These are phyloP conservation scores for Ferdinandea cuprea DNA, from an alignment of 2,888 invertebrate species.

Conservation along the genomic window DNA sequence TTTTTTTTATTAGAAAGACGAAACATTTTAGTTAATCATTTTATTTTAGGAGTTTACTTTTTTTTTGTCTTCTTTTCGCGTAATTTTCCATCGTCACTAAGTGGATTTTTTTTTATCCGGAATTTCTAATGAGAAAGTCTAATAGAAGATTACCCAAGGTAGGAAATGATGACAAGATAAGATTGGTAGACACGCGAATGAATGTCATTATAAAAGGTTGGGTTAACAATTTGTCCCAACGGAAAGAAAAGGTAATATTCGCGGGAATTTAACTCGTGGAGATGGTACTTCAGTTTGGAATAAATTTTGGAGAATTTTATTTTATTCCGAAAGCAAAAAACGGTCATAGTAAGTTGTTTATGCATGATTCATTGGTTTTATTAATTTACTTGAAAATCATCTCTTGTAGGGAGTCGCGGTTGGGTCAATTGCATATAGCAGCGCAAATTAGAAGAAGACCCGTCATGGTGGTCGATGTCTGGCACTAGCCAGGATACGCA, in stretches of 20 bases:
- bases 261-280: too few species aligned
- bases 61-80: constrained; percentile 24
- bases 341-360: too few species aligned
- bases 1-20: background rate
- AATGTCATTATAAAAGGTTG: background rate
- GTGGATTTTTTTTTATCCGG: constrained; percentile 20
- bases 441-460: too few species aligned
- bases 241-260: background rate
- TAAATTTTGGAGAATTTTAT: too few species aligned
- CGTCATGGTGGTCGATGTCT: too few species aligned
- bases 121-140: constrained; percentile 8
- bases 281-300: too few species aligned
- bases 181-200: background rate
- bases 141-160: background rate
- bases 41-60: constrained; percentile 38
- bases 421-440: too few species aligned
- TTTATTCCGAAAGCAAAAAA: too few species aligned
- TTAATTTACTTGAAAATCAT: too few species aligned
- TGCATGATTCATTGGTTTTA: too few species aligned
- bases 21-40: constrained; percentile 40
- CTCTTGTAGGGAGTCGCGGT: too few species aligned
- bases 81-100: constrained; percentile 37
- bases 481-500: too few species aligned
- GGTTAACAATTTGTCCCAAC: background rate
- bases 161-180: background rate